Evolutionary conservation across 2,797 vertebrate species (phyloP), one percentile per base, ranked within the genome.

Genomic region (Lithobates sylvaticus): DNA sequence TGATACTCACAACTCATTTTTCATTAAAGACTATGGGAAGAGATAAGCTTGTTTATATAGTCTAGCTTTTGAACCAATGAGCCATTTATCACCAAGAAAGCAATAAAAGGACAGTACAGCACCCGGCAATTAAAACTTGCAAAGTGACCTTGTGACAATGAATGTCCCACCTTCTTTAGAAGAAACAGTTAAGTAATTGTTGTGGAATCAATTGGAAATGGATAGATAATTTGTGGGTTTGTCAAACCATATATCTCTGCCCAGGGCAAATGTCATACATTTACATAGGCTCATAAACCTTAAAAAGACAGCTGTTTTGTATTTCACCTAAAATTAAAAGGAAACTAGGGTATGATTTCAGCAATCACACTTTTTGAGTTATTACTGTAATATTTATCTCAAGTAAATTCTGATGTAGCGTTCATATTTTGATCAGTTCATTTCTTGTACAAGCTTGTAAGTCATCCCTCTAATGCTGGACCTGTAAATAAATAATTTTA

Each of bases 21-120:
- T 98, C 96, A 97, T 94, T 93, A 91, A 93, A 93, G 95, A 94
- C 93, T 94, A 90, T 92, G 92, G 92, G 93, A 89, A 93, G 94
- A 96, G 96, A 96, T 97, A 97, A 98, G 96, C 95, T 94, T 95
- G 94, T 97, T 97, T 97, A 96, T 95, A 96, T 95, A 96, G 94
- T 95, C 94, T 94, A 92, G 94, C 94, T 95, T 95, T 96, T 96
- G 95, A 95, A 95, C 93, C 91, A 89, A 94, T 94, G 94, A 95
- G 94, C 95, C 93, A 93, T 96, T 97, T 95, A 96, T 97, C 96
- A 97, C 95, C 89, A 88, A 85, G 89, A 91, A 91, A 92, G 90
- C 91, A 92, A 90, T 65, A 88, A 94, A 93, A 94, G 92, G 91
- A 93, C 92, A 92, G 92, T 94, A 91, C 91, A 92, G 93, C 91